phyloP scores from a whole-genome alignment of 1,140 invertebrate genomes.

The Aphaenogaster ashmeadi region DNA sequence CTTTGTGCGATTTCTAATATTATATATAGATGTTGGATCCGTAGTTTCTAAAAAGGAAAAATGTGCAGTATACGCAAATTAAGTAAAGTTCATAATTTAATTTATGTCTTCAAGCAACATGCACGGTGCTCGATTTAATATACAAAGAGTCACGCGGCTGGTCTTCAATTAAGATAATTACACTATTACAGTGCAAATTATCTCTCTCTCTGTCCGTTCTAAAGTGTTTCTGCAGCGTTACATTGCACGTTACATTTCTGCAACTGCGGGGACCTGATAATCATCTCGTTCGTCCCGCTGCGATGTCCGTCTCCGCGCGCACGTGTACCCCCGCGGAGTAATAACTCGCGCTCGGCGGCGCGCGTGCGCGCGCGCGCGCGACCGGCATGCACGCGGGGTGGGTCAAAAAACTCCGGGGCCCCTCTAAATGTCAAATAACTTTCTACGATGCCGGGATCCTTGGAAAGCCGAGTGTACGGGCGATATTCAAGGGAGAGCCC shows the following conservation, averaged over 20 bases:
- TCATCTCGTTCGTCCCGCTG: slow-evolving; percentile 16
- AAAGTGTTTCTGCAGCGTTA: not conserved
- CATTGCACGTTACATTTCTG: not conserved
- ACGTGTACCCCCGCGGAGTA: not conserved
- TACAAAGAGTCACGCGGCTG: not conserved
- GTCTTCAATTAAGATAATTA: slow-evolving; percentile 20
- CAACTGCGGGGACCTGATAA: not conserved
- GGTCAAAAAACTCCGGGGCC: slow-evolving; percentile 60
- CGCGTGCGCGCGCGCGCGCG: slow-evolving; percentile 9
- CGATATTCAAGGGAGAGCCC: slow-evolving; percentile 38
- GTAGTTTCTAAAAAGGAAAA: not conserved
- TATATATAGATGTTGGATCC: not conserved
- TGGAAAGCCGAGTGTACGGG: slow-evolving; percentile 29
- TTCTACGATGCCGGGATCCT: slow-evolving; percentile 66
- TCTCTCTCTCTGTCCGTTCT: not conserved
- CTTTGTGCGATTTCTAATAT: not conserved
- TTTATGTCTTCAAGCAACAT: not conserved
- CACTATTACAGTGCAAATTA: not conserved
- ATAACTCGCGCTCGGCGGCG: not conserved
- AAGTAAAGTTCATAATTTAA: not conserved
- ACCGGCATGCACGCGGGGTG: not conserved
- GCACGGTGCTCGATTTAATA: not conserved
- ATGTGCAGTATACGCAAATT: not conserved
- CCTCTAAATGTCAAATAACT: slow-evolving; percentile 77
- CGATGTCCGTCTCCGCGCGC: not conserved